Percentiles rank a stretch among this genome's conserved stretches.
Conservation (phyloP, 2,888 invertebrate species). For the Torymus auratus region DNA sequence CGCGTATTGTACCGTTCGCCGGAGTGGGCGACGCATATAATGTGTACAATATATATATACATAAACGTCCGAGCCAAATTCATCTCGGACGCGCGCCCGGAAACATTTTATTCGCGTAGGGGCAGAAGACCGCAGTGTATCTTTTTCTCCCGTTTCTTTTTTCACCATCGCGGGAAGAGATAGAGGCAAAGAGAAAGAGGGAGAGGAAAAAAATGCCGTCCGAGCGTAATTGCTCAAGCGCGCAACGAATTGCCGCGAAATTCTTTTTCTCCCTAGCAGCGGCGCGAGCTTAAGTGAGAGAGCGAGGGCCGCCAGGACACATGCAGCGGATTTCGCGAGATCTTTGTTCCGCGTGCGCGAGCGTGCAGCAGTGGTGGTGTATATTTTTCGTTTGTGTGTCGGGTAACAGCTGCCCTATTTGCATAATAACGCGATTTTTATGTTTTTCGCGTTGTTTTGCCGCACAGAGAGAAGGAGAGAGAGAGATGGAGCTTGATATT, state of each 20-base stretch:
- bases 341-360: not conserved
- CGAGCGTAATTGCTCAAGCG: conserved; percentile 52
- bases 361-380: not conserved
- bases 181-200: no score
- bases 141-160: not conserved
- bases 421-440: conserved; percentile 20
- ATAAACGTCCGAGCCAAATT: conserved; percentile 20
- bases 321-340: not conserved
- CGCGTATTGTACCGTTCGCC: conserved; percentile 27
- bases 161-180: not conserved
- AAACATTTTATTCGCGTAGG: conserved; percentile 50
- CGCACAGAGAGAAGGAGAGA: no score
- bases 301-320: not conserved
- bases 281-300: not conserved
- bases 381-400: not conserved
- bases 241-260: conserved; percentile 44
- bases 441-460: not conserved
- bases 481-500: no score
- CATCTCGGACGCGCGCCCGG: conserved; percentile 19
- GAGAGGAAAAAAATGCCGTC: conserved; percentile 28
- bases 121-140: conserved; percentile 1
- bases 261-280: conserved; percentile 13
- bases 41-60: no score
- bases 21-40: not conserved
- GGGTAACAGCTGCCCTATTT: conserved; percentile 4